These are phyloP conservation scores for Lanistes nyassanus DNA, from an alignment of 1,140 invertebrate species.

Conservation along the genomic window DNA sequence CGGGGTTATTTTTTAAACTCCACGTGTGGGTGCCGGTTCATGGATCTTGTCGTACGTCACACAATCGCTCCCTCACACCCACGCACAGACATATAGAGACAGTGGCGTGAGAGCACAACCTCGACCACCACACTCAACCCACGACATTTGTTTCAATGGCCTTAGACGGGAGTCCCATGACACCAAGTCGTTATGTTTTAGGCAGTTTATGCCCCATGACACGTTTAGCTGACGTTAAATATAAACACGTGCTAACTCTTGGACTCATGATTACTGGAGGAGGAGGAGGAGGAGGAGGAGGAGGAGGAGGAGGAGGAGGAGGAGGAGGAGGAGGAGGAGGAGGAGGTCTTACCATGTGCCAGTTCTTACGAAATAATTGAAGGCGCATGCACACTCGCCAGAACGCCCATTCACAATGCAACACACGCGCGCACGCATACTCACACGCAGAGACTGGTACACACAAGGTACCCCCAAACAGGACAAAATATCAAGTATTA, in stretches of 20 bases:
- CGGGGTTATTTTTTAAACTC: too few species aligned
- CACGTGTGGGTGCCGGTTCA: too few species aligned
- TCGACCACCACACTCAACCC: neutral
- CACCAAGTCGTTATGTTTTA: neutral
- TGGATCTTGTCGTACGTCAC: too few species aligned
- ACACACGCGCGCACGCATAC: too few species aligned
- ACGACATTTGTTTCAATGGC: neutral
- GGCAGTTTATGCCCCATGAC: neutral
- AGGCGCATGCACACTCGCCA: neutral
- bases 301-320: constrained; percentile 35
- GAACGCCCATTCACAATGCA: neutral
- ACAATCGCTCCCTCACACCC: constrained; percentile 4
- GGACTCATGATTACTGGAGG: constrained; percentile 42
- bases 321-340: neutral
- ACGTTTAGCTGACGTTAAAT: neutral
- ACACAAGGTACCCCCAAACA: neutral
- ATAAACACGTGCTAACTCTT: neutral
- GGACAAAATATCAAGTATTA: too few species aligned
- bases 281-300: constrained; percentile 85
- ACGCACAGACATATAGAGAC: constrained; percentile 12
- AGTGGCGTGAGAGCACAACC: neutral
- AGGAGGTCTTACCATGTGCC: neutral
- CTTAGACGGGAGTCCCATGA: neutral
- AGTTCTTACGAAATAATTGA: too few species aligned
- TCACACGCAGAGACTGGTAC: too few species aligned